A percentile compares a stretch with the other conserved stretches of the same genome.
phyloP scores from a whole-genome alignment of 2,113 vertebrate species.

The Otus sunia region DNA sequence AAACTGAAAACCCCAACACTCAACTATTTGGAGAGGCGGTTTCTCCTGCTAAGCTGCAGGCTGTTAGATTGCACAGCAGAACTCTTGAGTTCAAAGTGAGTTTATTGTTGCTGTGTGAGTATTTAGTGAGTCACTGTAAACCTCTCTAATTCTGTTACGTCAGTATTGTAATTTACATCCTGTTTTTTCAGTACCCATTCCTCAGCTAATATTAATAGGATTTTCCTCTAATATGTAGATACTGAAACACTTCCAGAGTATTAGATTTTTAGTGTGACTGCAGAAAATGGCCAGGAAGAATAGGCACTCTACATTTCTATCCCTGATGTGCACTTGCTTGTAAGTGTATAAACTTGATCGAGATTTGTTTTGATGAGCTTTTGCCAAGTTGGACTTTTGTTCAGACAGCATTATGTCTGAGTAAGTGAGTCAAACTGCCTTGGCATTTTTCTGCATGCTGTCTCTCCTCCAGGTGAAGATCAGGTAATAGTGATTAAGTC shows the following conservation, averaged over 20 bases:
- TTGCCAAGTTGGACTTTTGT: background rate
- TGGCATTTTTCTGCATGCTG: background rate
- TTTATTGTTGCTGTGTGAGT: constrained; percentile 16
- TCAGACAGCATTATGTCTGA: background rate
- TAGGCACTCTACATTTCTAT: background rate
- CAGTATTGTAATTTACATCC: background rate
- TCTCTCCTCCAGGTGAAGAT: background rate
- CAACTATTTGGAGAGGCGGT: background rate
- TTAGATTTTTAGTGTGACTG: background rate
- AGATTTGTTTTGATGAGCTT: background rate
- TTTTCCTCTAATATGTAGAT: background rate
- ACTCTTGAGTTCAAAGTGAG: background rate
- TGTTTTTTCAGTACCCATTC: background rate
- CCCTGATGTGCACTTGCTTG: background rate
- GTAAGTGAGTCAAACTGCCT: background rate
- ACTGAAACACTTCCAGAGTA: background rate
- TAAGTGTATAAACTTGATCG: background rate
- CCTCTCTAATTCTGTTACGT: background rate
- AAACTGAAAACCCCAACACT: background rate
- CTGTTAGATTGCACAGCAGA: background rate
- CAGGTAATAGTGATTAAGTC: background rate
- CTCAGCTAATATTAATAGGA: background rate
- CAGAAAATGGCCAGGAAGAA: background rate
- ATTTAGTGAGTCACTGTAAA: constrained; percentile 31
- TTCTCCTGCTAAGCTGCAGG: background rate